Base-by-base conservation (phyloP, 1,140 invertebrate species). In the Zaprionus nigranus region DNA sequence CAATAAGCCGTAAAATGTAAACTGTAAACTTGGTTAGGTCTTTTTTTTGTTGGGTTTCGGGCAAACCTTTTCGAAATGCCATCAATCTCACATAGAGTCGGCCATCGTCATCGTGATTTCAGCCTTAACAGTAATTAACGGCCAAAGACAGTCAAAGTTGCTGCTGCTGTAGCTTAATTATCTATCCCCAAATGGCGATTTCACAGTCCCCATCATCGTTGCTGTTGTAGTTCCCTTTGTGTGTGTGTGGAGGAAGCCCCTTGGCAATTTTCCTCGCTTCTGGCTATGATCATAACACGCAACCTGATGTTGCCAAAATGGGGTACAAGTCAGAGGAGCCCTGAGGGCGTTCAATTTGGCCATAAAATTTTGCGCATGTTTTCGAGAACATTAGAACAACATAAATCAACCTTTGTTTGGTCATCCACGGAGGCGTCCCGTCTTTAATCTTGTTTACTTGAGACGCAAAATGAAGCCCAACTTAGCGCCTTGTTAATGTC, bases 41-140 rank as follows among this genome's bases (percentile, higher is more conserved):
- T 64, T 59, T 58, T 30, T 63, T 30, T 62, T 28, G 20, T 13
- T 1, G n/a, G 13, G 17, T 26, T 49, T 30, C 38, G 75, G 69
- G 54, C 51, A 82, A 82, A 82, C 61, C 46, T 85, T 80, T 81
- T 86, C 64, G 83, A 87, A 86, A 86, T 71, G 66, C 28, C 72
- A 69, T 78, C 68, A 69, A 17, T 34, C 40, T 46, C 40, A 46
- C 53, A 81, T 53, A 63, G 56, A 22, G 30, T 75, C 81, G 53
- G 64, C 60, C 63, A 75, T 30, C n/a, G 24, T 28, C 61, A 22
- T 60, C 58, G 68, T 61, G 61, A 60, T 69, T 76, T 65, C 70
- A 65, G 72, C 69, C 56, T 84, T 79, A 46, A 46, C 75, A 54
- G 81, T 79, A 81, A 88, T 88, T 88, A 88, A 83, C 78, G 54